phyloP scores from a whole-genome alignment of 1,140 invertebrate species.

The Drosophila busckii region DNA sequence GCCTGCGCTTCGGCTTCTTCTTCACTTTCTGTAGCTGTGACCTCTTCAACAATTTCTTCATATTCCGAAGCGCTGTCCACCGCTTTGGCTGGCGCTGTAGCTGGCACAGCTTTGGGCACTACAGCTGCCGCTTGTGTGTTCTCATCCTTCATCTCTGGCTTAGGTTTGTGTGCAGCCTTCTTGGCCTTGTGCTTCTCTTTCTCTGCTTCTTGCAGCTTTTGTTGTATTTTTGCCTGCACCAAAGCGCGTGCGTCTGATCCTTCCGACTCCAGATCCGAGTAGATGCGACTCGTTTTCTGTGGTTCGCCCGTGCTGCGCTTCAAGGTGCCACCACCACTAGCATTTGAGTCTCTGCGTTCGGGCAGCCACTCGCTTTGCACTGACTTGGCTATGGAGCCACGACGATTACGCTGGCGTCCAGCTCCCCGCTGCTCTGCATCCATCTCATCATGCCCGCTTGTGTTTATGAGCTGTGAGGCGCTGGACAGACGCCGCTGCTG shows the following conservation, averaged over 20 bases:
- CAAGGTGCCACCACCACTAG: constrained; percentile 35
- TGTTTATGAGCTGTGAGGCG: constrained; percentile 68
- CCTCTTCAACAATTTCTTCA: constrained; percentile 54
- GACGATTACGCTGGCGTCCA: constrained; percentile 43
- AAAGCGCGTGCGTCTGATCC: constrained; percentile 66
- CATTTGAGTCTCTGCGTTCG: constrained; percentile 37
- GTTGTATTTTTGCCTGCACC: constrained; percentile 76
- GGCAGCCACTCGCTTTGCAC: constrained; percentile 73
- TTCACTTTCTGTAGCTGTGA: constrained; percentile 39
- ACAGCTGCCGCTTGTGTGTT: constrained; percentile 54
- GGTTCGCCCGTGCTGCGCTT: constrained; percentile 31
- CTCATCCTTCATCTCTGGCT: constrained; percentile 73
- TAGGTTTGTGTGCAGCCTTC: constrained; percentile 26
- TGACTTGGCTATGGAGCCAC: constrained; percentile 66
- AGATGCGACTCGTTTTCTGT: constrained; percentile 59
- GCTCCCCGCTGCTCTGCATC: constrained; percentile 30
- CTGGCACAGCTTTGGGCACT: constrained; percentile 26
- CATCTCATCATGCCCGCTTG: constrained; percentile 56
- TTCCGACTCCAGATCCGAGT: constrained; percentile 74
- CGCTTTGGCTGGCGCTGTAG: background rate
- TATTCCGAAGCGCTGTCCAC: constrained; percentile 54
- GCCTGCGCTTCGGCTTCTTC: constrained; percentile 11
- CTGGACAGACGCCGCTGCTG: constrained; percentile 60
- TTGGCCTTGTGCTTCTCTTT: constrained; percentile 39
- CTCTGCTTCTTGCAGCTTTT: constrained; percentile 63